Evolutionary conservation across 2,888 invertebrate genomes (phyloP), one percentile per base, ranked within the genome.

Genomic region (Parnassius glacialis): DNA sequence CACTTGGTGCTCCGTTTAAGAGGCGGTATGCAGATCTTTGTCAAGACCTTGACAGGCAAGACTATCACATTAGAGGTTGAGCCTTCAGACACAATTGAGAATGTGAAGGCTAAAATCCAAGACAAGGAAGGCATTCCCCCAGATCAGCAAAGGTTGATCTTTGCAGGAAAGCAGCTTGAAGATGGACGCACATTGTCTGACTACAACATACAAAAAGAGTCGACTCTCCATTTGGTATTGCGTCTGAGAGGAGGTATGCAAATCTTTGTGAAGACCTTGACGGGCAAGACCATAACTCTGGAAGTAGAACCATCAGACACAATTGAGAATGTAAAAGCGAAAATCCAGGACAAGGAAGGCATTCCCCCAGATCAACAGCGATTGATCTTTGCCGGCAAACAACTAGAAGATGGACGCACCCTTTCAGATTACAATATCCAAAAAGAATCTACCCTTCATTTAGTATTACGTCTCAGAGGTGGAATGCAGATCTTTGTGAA

Each of bases 1-100:
- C 95, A 95, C 80, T 95, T 95, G 80, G 60, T 60, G 13, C 48
- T 60, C 7, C 57, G 57, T 20, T 44, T 57, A 2, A 25, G 57
- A 3, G 57, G 57, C 42, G 57, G 57, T 20, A 60, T 60, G 60
- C 60, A 60, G 51, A 60, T 60, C 13, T 61, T 61, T 10, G 61
- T 61, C 0, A 61, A 61, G 11, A 64, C 63, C n/a, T 42, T 64
- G 41, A 59, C 64, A 1, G 64, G 59, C n/a, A 59, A 61, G 45
- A 61, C 61, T 2, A 61, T 61, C 41, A 61, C 61, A 1, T 41
- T 61, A 2, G 61, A 61, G 9, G 61, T 61, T 0, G 61, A 61
- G 3, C 51, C 61, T 3, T 61, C 61, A 0, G 61, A 61, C 56
- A 61, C 61, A 44, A 61, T 61, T 56, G 61, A 61, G 13, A 61